Percentiles rank a stretch among this genome's conserved stretches.
phyloP scores from a whole-genome alignment of 2,888 invertebrate genomes.

The Sipha maydis region DNA sequence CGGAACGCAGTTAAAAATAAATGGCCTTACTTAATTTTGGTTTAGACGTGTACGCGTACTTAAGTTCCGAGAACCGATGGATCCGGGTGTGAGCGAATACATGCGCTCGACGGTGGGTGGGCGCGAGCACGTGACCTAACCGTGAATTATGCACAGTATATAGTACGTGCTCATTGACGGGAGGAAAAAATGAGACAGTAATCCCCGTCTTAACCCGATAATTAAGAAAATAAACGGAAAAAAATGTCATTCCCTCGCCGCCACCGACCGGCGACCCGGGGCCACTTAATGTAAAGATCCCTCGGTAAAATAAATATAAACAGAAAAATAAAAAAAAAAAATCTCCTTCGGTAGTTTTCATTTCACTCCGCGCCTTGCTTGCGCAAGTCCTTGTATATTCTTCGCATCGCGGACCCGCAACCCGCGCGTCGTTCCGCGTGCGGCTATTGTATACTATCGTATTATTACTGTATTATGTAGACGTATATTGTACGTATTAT shows the following conservation, averaged over 20 bases:
- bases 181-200: constrained; percentile 52
- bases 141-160: constrained; percentile 44
- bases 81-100: not conserved
- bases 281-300: constrained; percentile 43
- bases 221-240: constrained; percentile 60
- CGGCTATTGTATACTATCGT: not conserved
- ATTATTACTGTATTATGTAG: not conserved
- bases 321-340: not conserved
- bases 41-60: constrained; percentile 28
- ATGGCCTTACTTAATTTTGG: constrained; percentile 44
- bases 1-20: constrained; percentile 8
- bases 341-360: not conserved
- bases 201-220: constrained; percentile 61
- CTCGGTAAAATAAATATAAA: constrained; percentile 16
- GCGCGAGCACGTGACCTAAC: constrained; percentile 50
- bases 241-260: constrained; percentile 22
- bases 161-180: constrained; percentile 55
- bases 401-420: not conserved
- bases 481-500: not conserved
- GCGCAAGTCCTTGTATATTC: not conserved
- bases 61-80: constrained; percentile 3
- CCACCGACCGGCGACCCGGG: not conserved
- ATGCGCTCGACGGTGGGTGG: not conserved
- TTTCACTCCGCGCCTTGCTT: not conserved
- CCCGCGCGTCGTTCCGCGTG: not conserved